Percentiles rank a stretch among this genome's conserved stretches.
Evolutionary conservation across 1,140 invertebrate genomes (phyloP).

Genomic region (Heterodera schachtii): DNA sequence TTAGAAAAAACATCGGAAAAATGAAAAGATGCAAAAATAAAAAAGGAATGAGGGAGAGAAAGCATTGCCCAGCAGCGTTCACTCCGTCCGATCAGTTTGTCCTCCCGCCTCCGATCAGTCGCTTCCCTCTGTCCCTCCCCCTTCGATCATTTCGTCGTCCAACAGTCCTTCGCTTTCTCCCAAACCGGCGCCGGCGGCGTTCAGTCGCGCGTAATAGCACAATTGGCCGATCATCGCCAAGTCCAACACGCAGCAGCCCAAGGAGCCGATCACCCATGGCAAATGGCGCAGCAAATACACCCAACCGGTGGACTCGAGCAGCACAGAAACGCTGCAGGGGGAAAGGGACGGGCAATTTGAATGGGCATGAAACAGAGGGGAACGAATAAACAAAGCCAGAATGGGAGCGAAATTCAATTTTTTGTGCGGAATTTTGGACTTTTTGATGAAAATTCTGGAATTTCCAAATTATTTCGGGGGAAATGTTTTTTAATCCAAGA

Average conservation of each 20-base stretch:
- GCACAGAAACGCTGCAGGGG: constrained; percentile 43
- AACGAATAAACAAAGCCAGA: neutral
- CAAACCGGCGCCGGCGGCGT: neutral
- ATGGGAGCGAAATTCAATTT: neutral
- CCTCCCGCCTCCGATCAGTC: constrained; percentile 2
- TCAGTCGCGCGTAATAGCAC: constrained; percentile 58
- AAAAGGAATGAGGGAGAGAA: neutral
- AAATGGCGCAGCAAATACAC: constrained; percentile 60
- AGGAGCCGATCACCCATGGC: constrained; percentile 60
- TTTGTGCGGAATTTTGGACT: too few relatives aligned
- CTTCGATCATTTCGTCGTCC: neutral
- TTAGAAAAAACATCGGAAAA: neutral
- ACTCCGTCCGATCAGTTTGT: neutral
- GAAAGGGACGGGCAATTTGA: neutral
- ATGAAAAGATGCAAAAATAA: neutral
- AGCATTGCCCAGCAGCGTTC: neutral
- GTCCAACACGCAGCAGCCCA: constrained; percentile 64
- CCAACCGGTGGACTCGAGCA: constrained; percentile 62
- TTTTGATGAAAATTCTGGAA: too few relatives aligned
- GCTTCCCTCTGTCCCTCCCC: neutral
- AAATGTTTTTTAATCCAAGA: too few relatives aligned
- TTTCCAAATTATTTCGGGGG: too few relatives aligned
- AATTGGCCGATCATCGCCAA: constrained; percentile 59
- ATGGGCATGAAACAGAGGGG: neutral
- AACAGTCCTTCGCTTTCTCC: constrained; percentile 49